phyloP scores from a whole-genome alignment of 2,888 invertebrate genomes.

The Ferrisia virgata region DNA sequence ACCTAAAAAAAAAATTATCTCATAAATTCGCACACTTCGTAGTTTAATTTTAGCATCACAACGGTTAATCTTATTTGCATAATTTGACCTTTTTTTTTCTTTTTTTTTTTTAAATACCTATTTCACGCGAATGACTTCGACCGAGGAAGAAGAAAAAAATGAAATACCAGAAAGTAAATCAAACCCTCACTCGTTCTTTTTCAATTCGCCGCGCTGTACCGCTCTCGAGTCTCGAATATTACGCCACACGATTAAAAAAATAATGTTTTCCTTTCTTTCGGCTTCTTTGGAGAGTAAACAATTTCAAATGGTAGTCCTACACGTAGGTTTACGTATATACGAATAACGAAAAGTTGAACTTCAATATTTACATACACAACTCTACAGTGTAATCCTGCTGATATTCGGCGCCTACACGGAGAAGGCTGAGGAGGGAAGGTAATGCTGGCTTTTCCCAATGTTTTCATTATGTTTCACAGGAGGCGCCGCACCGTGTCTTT shows the following conservation, averaged over 20 bases:
- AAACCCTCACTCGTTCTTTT: neutral
- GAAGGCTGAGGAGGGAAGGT: neutral
- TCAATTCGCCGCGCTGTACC: too few relatives aligned
- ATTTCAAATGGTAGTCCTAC: too few relatives aligned
- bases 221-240: too few relatives aligned
- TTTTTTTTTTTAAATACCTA: neutral
- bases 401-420: neutral
- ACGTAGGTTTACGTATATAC: neutral
- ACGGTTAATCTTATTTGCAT: neutral
- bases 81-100: neutral
- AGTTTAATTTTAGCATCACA: neutral
- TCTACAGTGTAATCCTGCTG: neutral
- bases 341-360: neutral
- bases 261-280: too few relatives aligned
- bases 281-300: too few relatives aligned
- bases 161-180: neutral
- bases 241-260: neutral
- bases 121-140: neutral
- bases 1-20: neutral
- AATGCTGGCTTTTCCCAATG: neutral
- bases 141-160: too few relatives aligned
- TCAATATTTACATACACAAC: neutral
- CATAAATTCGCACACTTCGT: neutral
- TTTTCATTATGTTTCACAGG: neutral
- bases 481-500: neutral